A percentile compares a stretch with the other conserved stretches of the same genome.
Conservation (phyloP, 2,113 vertebrate genomes). For the Chroicocephalus ridibundus region DNA sequence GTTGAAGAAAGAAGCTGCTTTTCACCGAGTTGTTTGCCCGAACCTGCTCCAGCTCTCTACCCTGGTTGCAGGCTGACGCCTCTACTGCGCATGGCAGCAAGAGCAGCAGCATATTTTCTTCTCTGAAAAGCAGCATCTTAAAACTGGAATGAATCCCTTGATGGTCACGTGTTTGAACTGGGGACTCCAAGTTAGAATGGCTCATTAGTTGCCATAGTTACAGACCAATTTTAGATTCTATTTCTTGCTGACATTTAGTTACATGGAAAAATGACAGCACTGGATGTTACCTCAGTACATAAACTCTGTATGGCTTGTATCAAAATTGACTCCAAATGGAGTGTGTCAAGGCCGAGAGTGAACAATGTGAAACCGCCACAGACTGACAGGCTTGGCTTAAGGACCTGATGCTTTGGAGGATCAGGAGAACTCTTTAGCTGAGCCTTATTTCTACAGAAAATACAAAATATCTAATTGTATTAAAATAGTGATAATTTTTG, state of each 20-base stretch:
- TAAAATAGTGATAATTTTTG: background rate
- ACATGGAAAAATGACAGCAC: slow-evolving; percentile 15
- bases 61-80: background rate
- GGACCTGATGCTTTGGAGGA: background rate
- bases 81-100: background rate
- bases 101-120: background rate
- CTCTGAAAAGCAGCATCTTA: slow-evolving; percentile 28
- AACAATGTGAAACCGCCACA: background rate
- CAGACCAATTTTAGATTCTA: slow-evolving; percentile 54
- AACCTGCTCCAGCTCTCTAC: background rate
- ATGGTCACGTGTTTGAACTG: slow-evolving; percentile 20
- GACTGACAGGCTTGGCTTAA: background rate
- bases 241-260: slow-evolving; percentile 58
- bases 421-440: background rate
- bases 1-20: background rate
- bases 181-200: slow-evolving; percentile 43
- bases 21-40: background rate
- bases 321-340: slow-evolving; percentile 26
- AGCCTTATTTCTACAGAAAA: background rate
- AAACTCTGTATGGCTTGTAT: slow-evolving; percentile 1
- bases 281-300: slow-evolving; percentile 29
- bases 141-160: slow-evolving; percentile 21
- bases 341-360: background rate
- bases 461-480: background rate
- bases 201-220: slow-evolving; percentile 58